phyloP scores from a whole-genome alignment of 2,888 invertebrate species.

The Unio delphinus region DNA sequence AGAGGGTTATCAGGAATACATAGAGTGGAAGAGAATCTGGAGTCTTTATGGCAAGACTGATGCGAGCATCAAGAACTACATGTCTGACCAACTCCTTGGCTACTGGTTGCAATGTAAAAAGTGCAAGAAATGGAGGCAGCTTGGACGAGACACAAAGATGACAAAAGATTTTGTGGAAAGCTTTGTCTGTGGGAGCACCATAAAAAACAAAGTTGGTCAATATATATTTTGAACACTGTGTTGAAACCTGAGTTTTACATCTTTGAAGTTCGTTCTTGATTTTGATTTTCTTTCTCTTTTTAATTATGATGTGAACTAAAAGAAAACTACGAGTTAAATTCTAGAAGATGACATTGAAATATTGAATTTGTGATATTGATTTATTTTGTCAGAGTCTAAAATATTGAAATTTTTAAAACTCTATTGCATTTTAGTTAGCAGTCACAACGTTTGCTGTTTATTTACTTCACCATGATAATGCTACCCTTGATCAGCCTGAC shows the following conservation, averaged over 20 bases:
- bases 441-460: no score
- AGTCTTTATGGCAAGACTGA: conserved; percentile 62
- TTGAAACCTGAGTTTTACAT: neutral
- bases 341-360: no score
- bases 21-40: conserved; percentile 68
- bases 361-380: no score
- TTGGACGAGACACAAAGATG: conserved; percentile 55
- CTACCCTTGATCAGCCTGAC: no score
- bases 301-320: no score
- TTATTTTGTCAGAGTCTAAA: no score
- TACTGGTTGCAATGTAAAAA: conserved; percentile 70
- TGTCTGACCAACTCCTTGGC: conserved; percentile 68
- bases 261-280: no score
- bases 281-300: no score
- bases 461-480: no score
- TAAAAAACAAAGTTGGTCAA: conserved; percentile 23
- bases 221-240: neutral
- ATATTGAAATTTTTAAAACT: no score
- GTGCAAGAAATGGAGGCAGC: conserved; percentile 71
- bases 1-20: conserved; percentile 54
- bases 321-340: no score
- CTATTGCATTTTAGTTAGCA: no score
- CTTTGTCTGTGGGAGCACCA: conserved; percentile 58
- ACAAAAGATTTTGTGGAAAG: conserved; percentile 47
- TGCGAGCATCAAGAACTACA: conserved; percentile 60